Evolutionary conservation across 2,113 vertebrate genomes (phyloP).

Genomic region (Cepphus grylle): DNA sequence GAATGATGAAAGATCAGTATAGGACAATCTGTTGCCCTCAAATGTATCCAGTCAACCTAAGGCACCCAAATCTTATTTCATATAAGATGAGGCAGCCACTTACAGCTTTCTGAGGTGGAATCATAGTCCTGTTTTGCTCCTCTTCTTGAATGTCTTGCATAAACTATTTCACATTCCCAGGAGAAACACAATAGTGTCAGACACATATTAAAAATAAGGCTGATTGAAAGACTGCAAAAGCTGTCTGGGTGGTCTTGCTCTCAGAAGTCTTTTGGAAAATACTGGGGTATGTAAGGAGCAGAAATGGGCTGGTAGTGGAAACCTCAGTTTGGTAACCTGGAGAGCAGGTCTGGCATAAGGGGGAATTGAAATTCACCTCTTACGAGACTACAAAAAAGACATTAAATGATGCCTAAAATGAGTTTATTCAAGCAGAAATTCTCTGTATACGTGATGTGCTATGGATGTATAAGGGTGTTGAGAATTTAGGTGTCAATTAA

Average conservation of each 20-base stretch:
- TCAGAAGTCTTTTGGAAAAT: neutral
- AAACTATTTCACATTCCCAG: neutral
- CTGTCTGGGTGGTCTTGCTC: neutral
- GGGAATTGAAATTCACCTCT: neutral
- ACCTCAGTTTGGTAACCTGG: neutral
- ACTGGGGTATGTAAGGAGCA: neutral
- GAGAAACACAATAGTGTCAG: neutral
- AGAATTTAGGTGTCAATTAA: neutral
- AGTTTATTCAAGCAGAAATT: neutral
- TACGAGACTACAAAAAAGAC: rapidly evolving
- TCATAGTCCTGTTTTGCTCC: neutral
- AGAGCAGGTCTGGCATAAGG: neutral
- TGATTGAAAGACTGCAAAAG: neutral
- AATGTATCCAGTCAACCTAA: neutral
- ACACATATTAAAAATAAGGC: neutral
- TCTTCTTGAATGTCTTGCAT: neutral
- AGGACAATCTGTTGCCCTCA: neutral
- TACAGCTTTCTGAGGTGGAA: neutral
- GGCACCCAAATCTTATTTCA: neutral
- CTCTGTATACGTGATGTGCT: rapidly evolving
- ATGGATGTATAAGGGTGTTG: neutral
- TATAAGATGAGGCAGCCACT: too few relatives aligned
- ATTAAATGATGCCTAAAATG: neutral
- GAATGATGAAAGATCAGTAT: neutral
- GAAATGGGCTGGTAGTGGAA: neutral